phyloP scores from a whole-genome alignment of 1,140 invertebrate species.

The Ceratosolen fusciceps region DNA sequence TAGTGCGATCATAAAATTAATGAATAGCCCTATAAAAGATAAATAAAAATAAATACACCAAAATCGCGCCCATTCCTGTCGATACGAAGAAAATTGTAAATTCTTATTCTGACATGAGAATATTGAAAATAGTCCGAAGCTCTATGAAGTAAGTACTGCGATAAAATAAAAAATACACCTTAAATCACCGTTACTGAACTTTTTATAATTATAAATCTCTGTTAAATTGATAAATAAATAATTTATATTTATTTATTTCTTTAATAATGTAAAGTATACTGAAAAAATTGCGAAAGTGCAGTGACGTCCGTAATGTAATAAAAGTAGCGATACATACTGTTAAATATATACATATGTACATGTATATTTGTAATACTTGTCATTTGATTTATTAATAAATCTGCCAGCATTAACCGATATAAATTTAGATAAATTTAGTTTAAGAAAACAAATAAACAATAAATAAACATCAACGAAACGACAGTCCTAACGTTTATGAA shows the following conservation, averaged over 20 bases:
- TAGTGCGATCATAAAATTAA: no score
- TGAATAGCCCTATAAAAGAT: background rate
- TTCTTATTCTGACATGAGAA: slow-evolving; percentile 14
- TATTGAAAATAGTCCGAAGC: background rate
- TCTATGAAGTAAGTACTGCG: background rate
- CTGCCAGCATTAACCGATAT: background rate
- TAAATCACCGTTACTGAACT: slow-evolving; percentile 16
- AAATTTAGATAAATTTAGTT: slow-evolving; percentile 7
- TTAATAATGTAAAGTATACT: background rate
- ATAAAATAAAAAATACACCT: background rate
- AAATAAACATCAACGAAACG: slow-evolving; percentile 35
- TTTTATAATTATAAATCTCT: slow-evolving; percentile 16
- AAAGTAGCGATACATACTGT: slow-evolving; percentile 2
- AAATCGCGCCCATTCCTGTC: slow-evolving; percentile 41
- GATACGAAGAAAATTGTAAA: slow-evolving; percentile 33
- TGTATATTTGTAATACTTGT: slow-evolving; percentile 29
- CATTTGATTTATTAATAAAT: slow-evolving; percentile 20
- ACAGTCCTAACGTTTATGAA: slow-evolving; percentile 34
- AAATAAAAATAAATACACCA: slow-evolving; percentile 24
- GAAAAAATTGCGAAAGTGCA: slow-evolving; percentile 33
- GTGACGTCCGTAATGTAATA: slow-evolving; percentile 29
- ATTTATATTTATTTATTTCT: background rate
- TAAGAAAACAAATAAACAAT: background rate
- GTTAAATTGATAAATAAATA: background rate
- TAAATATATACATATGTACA: slow-evolving; percentile 29